These are phyloP conservation scores for Dioctria rufipes DNA, from an alignment of 2,888 invertebrate genomes.

Conservation along the genomic window DNA sequence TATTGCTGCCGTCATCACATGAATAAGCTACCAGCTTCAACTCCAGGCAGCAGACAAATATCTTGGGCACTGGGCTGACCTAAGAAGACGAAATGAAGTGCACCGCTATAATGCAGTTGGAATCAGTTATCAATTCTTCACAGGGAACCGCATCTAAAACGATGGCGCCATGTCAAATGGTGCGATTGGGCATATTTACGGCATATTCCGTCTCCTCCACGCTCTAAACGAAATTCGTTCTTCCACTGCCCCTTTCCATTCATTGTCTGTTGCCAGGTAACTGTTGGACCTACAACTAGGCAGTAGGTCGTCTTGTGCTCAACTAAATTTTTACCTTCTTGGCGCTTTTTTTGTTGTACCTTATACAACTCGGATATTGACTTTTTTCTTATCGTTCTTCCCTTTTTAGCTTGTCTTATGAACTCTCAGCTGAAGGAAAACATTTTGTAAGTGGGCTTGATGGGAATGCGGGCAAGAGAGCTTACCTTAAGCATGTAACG, in stretches of 20 bases:
- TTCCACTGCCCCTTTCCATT: background rate
- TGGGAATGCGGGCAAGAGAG: conserved; percentile 45
- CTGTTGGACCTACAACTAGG: conserved; percentile 9
- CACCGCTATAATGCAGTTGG: conserved; percentile 50
- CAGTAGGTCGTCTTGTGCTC: conserved; percentile 42
- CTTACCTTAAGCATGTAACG: conserved; percentile 56
- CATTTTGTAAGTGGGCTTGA: conserved; percentile 35
- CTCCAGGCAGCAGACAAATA: background rate
- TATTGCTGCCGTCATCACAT: background rate
- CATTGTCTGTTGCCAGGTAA: background rate
- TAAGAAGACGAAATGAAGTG: conserved; percentile 35
- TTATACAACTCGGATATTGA: conserved; percentile 1
- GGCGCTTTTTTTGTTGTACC: conserved; percentile 37
- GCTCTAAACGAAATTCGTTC: conserved; percentile 41
- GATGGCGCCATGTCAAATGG: conserved; percentile 71
- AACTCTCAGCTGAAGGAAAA: conserved; percentile 26
- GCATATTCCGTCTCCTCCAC: conserved; percentile 44
- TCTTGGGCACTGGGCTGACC: conserved; percentile 1
- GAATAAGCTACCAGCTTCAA: background rate
- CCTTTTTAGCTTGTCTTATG: conserved; percentile 22
- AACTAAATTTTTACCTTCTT: conserved; percentile 45
- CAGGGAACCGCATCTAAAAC: conserved; percentile 71
- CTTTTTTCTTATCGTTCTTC: background rate
- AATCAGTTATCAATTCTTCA: conserved; percentile 68
- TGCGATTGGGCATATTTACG: conserved; percentile 67